phyloP scores from a whole-genome alignment of 2,888 invertebrate genomes.

The Hylaea fasciaria region DNA sequence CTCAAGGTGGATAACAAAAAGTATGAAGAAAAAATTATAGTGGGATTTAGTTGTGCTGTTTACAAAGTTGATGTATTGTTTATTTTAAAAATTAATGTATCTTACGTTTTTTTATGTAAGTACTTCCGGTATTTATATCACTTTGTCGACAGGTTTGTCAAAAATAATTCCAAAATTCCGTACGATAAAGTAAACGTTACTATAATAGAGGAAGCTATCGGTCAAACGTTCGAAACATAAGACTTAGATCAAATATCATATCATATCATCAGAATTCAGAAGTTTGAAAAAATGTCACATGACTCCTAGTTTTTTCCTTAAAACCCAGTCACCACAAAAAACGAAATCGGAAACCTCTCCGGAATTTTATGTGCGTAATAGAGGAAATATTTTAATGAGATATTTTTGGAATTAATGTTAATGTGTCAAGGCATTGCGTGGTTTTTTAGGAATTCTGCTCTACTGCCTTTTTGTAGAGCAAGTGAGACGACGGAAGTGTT shows the following conservation, averaged over 20 bases:
- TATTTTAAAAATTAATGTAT: too few relatives aligned
- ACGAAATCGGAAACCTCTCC: conserved; percentile 45
- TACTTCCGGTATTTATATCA: too few relatives aligned
- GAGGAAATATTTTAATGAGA: conserved; percentile 77
- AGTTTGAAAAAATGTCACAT: conserved; percentile 18
- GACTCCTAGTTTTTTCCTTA: conserved; percentile 52
- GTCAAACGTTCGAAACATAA: conserved; percentile 3
- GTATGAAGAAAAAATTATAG: too few relatives aligned
- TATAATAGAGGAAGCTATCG: conserved; percentile 1
- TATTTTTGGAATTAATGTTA: conserved; percentile 63
- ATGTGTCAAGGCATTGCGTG: conserved; percentile 63
- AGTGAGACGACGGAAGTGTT: conserved; percentile 67
- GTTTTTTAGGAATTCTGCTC: conserved; percentile 54
- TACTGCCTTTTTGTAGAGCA: conserved; percentile 42
- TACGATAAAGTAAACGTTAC: too few relatives aligned
- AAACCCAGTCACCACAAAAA: conserved; percentile 64
- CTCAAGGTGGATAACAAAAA: too few relatives aligned
- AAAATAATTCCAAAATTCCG: too few relatives aligned
- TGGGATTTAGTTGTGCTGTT: too few relatives aligned
- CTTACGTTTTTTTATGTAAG: too few relatives aligned
- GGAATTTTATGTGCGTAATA: conserved; percentile 68
- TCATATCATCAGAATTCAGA: not conserved
- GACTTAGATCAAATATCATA: conserved; percentile 9
- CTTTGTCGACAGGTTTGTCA: too few relatives aligned
- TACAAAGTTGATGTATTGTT: too few relatives aligned